Conservation (phyloP, 2,888 invertebrate genomes). For the Monochamus alternatus region DNA sequence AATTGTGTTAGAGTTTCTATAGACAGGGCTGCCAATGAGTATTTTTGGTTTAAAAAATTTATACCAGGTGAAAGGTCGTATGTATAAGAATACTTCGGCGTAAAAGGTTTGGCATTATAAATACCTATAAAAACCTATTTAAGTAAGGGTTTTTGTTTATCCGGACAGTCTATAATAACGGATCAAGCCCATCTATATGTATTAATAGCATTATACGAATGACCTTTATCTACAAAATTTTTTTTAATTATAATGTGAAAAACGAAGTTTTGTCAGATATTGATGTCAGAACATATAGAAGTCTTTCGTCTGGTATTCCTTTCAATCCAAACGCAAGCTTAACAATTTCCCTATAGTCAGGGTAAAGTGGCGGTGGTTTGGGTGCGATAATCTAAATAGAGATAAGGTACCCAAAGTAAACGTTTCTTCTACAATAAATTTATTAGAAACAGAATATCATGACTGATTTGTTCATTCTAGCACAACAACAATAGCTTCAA, state of each 20-base stretch:
- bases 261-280: neutral
- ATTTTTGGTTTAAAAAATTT: conserved; percentile 46
- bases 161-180: neutral
- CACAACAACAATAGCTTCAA: too few species aligned
- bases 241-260: too few species aligned
- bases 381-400: too few species aligned
- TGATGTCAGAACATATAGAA: neutral
- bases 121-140: conserved; percentile 54
- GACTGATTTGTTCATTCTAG: too few species aligned
- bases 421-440: too few species aligned
- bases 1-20: conserved; percentile 42
- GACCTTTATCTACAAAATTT: neutral
- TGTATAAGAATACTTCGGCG: conserved; percentile 52
- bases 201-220: neutral
- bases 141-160: conserved; percentile 43
- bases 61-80: conserved; percentile 56
- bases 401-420: too few species aligned
- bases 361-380: too few species aligned
- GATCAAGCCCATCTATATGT: conserved; percentile 13
- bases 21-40: conserved; percentile 22
- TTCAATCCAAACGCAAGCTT: neutral
- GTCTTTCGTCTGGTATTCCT: conserved; percentile 1
- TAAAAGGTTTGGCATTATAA: conserved; percentile 50
- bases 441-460: too few species aligned
- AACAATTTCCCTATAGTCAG: neutral